phyloP scores from a whole-genome alignment of 2,797 vertebrate species.

The Bryconaethiops microstoma region DNA sequence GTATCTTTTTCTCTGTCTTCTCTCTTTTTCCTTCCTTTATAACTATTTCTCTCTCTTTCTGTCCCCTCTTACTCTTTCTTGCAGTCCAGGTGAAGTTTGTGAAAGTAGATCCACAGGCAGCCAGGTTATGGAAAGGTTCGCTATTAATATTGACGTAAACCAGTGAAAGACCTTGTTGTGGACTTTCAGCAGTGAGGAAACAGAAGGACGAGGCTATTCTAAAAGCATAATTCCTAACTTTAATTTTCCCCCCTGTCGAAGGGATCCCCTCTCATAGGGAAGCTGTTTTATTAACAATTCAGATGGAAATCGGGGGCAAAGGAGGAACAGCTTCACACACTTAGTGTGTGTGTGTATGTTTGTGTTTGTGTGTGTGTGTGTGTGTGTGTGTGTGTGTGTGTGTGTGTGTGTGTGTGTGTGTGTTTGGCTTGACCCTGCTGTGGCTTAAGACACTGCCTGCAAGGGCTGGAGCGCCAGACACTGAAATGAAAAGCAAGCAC shows the following conservation, averaged over 20 bases:
- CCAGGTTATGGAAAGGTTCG: conserved; percentile 1
- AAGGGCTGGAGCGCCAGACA: conserved; percentile 68
- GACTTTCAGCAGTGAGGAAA: neutral
- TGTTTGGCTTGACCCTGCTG: conserved; percentile 83
- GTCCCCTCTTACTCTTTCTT: no score
- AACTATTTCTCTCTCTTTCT: no score
- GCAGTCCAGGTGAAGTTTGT: conserved; percentile 4
- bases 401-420: conserved; percentile 80
- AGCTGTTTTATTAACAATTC: conserved; percentile 93
- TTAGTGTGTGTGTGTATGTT: conserved; percentile 87
- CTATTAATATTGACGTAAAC: conserved; percentile 23
- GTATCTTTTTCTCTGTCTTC: no score
- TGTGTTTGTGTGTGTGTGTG: conserved; percentile 78
- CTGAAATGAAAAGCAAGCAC: conserved; percentile 85
- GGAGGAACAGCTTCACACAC: conserved; percentile 94
- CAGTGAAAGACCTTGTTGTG: neutral
- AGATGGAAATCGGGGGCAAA: conserved; percentile 95
- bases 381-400: conserved; percentile 83
- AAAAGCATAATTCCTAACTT: conserved; percentile 40
- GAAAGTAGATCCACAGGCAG: conserved; percentile 2
- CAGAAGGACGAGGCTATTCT: conserved; percentile 37
- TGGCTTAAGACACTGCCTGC: conserved; percentile 90
- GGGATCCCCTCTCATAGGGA: conserved; percentile 81
- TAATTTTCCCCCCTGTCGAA: conserved; percentile 75
- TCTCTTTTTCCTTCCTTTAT: no score